phyloP scores from a whole-genome alignment of 1,140 invertebrate genomes.

The Vanessa tameamea region DNA sequence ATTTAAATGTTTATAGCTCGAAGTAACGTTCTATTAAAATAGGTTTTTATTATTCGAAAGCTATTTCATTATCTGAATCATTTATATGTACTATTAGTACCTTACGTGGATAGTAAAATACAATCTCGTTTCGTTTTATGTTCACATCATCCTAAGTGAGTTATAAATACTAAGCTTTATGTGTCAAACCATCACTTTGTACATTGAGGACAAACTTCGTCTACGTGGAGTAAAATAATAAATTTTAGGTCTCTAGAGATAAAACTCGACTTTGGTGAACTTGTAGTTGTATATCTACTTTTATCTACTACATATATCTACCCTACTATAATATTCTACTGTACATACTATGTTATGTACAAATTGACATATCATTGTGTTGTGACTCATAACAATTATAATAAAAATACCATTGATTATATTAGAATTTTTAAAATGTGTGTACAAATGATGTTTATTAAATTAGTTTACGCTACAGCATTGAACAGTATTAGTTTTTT shows the following conservation, averaged over 20 bases:
- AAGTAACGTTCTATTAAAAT: too few species aligned
- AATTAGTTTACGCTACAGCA: too few species aligned
- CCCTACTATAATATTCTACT: neutral
- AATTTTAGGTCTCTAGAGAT: conserved; percentile 25
- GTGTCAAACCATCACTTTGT: conserved; percentile 17
- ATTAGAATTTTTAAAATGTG: too few species aligned
- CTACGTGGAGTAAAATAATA: conserved; percentile 23
- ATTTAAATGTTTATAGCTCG: too few species aligned
- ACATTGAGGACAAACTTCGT: conserved; percentile 27
- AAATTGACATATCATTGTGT: too few species aligned
- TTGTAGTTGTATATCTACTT: conserved; percentile 10
- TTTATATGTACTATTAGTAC: too few species aligned
- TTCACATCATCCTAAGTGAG: conserved; percentile 23
- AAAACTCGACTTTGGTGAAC: conserved; percentile 6
- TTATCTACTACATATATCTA: neutral
- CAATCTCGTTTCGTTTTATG: conserved; percentile 20
- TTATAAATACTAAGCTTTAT: conserved; percentile 27
- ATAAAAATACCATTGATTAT: too few species aligned
- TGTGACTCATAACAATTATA: too few species aligned
- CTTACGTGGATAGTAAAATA: neutral
- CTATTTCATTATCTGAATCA: too few species aligned
- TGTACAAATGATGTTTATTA: too few species aligned
- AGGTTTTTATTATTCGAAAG: too few species aligned
- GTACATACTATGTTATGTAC: neutral
- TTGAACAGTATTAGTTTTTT: too few species aligned